Evolutionary conservation across 2,888 invertebrate genomes (phyloP).

Genomic region (Eristalis tenax): DNA sequence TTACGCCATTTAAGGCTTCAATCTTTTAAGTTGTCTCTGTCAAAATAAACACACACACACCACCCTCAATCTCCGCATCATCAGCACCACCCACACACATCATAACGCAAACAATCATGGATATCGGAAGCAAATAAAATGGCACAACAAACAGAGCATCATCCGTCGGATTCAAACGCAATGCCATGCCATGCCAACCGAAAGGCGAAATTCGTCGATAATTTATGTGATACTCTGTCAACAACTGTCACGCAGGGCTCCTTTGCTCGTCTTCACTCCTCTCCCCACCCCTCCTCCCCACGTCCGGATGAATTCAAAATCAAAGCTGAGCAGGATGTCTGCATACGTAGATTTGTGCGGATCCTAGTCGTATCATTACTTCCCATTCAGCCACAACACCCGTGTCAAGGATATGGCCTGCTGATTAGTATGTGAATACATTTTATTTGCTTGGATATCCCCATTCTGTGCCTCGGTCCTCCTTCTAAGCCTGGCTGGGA

Average conservation of each 20-base stretch:
- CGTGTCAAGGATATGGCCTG: conserved; percentile 48
- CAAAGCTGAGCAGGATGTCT: conserved; percentile 33
- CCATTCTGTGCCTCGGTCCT: not conserved
- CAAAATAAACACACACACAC: conserved; percentile 19
- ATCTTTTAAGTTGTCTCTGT: conserved; percentile 30
- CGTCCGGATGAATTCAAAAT: conserved; percentile 32
- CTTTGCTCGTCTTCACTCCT: conserved; percentile 1
- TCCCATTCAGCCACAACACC: conserved; percentile 56
- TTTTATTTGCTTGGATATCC: conserved; percentile 63
- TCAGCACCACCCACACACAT: not conserved
- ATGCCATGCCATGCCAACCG: conserved; percentile 14
- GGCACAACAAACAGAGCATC: conserved; percentile 21
- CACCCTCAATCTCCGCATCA: not conserved
- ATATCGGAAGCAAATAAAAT: conserved; percentile 44
- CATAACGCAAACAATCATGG: conserved; percentile 21
- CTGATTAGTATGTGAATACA: conserved; percentile 59
- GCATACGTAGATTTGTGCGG: not conserved
- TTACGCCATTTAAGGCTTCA: conserved; percentile 1
- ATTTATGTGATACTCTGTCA: conserved; percentile 70
- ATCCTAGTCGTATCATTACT: conserved; percentile 15
- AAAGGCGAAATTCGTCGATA: conserved; percentile 55
- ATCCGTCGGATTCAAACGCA: not conserved
- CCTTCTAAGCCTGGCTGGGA: not conserved
- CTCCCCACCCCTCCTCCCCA: not conserved
- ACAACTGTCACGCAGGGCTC: conserved; percentile 56